Evolutionary conservation across 2,888 invertebrate genomes (phyloP), one percentile per base, ranked within the genome.

Genomic region (Hydrotaea diabolus): DNA sequence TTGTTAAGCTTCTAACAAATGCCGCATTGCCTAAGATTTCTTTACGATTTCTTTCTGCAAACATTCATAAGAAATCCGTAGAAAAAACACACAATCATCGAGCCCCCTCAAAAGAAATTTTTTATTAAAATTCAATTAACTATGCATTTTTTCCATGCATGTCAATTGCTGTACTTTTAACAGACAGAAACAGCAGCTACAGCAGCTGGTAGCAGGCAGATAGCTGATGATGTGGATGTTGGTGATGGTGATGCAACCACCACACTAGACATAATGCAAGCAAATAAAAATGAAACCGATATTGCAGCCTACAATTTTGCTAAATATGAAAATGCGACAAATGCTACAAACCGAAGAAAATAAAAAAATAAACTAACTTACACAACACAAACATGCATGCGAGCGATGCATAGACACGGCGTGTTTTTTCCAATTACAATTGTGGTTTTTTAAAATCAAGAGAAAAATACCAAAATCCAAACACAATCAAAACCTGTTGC

Each of bases 401-500:
- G 19, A 43, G n/a, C 2, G 2, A 17, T 39, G 46, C 31, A 36
- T 43, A 26, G 26, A 17, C 17, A 36, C 31, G 11, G 26, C 62
- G 0, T 73, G 21, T 62, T 46, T 62, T 62, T 74, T 82, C 26
- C 59, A 66, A 59, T 49, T 66, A 53, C 57, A 57, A 8, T 77
- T 77, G 77, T 49, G 57, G 82, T 74, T 71, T n/a, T n/a, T 53
- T 13, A 46, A 57, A 59, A 66, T 53, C 8, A 26, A 57, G 13
- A 43, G 7, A 43, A 49, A 69, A 8, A 19, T 7, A 57, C 5
- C 9, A 19, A 11, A 53, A n/a, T n/a, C n/a, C n/a, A n/a, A n/a
- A n/a, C n/a, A n/a, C n/a, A n/a, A n/a, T n/a, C n/a, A n/a, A 64
- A 64, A 64, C 80, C 80, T 66, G 77, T 77, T 77, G 39, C 55